Percentiles rank a stretch among this genome's conserved stretches.
Evolutionary conservation across 2,888 invertebrate genomes (phyloP).

Genomic region (Dioctria rufipes): DNA sequence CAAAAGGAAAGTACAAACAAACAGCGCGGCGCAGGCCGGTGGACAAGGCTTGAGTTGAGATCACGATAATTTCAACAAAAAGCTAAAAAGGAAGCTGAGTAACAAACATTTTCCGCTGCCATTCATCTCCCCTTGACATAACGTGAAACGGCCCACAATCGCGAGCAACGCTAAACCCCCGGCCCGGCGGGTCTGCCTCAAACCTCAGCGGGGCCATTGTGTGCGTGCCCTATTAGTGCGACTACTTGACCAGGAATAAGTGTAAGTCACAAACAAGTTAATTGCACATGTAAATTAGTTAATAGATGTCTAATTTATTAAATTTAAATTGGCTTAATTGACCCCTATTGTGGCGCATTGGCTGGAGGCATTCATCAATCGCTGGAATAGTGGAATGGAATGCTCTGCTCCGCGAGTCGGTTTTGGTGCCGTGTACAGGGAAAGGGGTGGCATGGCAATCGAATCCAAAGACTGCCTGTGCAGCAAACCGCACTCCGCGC

Average conservation of each 20-base stretch:
- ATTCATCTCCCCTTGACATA: conserved; percentile 55
- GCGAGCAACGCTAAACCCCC: not conserved
- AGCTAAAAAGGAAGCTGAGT: conserved; percentile 57
- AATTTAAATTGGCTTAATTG: conserved; percentile 72
- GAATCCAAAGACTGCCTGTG: not conserved
- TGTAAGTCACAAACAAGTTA: conserved; percentile 61
- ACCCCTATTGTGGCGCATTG: conserved; percentile 67
- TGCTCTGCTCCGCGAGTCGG: not conserved
- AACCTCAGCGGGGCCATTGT: conserved; percentile 15
- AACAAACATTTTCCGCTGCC: conserved; percentile 59
- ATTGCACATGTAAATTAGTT: conserved; percentile 67
- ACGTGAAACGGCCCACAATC: conserved; percentile 33
- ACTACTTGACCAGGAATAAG: conserved; percentile 50
- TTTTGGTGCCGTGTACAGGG: not conserved
- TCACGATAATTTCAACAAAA: conserved; percentile 35
- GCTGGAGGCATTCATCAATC: conserved; percentile 24
- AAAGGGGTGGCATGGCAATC: conserved; percentile 8
- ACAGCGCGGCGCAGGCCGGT: not conserved
- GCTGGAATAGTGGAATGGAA: not conserved
- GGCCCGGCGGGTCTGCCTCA: not conserved
- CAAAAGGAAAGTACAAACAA: not conserved
- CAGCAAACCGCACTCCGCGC: not conserved
- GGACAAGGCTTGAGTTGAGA: conserved; percentile 13
- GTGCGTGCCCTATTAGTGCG: conserved; percentile 19
- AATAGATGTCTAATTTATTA: conserved; percentile 70